A percentile compares a stretch with the other conserved stretches of the same genome.
Conservation (phyloP, 2,797 vertebrate genomes). For the Sebastes matsubarae region DNA sequence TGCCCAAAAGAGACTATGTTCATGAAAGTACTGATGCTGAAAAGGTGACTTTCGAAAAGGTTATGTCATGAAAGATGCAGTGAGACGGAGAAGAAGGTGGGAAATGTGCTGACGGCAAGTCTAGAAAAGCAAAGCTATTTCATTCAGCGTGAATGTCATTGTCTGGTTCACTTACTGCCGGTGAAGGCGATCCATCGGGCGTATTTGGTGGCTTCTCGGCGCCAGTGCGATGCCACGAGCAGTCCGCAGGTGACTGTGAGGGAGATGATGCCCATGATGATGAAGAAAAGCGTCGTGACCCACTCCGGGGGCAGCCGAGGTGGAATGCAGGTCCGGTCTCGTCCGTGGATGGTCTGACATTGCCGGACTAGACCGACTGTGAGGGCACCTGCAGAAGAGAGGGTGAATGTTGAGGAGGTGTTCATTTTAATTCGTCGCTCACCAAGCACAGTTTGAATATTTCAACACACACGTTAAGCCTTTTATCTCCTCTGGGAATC, state of each 20-base stretch:
- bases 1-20: neutral
- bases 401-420: neutral
- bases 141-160: neutral
- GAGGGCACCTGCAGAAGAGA: constrained; percentile 88
- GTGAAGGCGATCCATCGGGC: constrained; percentile 84
- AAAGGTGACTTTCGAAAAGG: constrained; percentile 9
- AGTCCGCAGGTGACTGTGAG: constrained; percentile 99
- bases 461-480: too few species aligned
- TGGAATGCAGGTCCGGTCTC: constrained; percentile 97
- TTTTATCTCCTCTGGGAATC: neutral
- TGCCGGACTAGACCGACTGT: constrained; percentile 98
- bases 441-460: too few species aligned
- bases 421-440: neutral
- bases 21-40: neutral
- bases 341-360: constrained; percentile 99
- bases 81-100: constrained; percentile 9
- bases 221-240: constrained; percentile 98
- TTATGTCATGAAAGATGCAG: constrained; percentile 13
- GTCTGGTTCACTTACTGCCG: constrained; percentile 74
- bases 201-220: constrained; percentile 96
- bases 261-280: constrained; percentile 99
- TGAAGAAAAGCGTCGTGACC: constrained; percentile 99
- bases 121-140: neutral
- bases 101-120: neutral
- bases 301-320: constrained; percentile 98